Percentiles rank a stretch among this genome's conserved stretches.
phyloP scores from a whole-genome alignment of 1,140 invertebrate species.

The Apocrypta bakeri region DNA sequence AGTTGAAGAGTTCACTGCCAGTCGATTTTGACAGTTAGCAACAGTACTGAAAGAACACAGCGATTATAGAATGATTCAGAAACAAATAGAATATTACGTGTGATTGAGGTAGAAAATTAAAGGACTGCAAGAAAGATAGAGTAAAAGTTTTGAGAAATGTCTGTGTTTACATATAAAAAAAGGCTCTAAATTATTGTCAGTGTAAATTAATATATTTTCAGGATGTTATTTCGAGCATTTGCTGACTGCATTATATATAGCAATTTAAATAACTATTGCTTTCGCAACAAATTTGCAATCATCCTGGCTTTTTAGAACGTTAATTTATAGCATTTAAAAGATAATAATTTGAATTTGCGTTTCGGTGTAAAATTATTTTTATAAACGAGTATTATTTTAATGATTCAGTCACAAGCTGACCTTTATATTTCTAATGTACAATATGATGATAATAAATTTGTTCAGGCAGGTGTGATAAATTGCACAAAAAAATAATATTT shows the following conservation, averaged over 20 bases:
- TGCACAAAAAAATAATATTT: conserved; percentile 22
- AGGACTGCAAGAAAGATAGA: conserved; percentile 3
- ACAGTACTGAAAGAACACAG: not conserved
- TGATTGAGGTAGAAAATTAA: conserved; percentile 11
- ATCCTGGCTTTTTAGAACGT: not conserved
- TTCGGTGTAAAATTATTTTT: not conserved
- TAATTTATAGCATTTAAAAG: not conserved
- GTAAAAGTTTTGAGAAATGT: not conserved
- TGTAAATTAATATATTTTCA: not conserved
- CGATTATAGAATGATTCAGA: conserved; percentile 8
- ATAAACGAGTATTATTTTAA: not conserved
- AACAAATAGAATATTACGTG: conserved; percentile 32
- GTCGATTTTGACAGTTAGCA: conserved; percentile 33
- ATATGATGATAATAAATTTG: conserved; percentile 9
- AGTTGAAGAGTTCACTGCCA: conserved; percentile 47
- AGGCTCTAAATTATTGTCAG: conserved; percentile 5
- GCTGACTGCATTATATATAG: not conserved
- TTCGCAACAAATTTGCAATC: not conserved
- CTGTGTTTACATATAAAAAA: not conserved
- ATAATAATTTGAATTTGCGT: not conserved
- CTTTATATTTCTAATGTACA: not conserved
- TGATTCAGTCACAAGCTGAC: not conserved
- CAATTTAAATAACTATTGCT: not conserved
- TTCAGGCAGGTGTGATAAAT: conserved; percentile 20
- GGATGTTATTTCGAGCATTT: not conserved